phyloP scores from a whole-genome alignment of 2,797 vertebrate genomes.

The Spondyliosoma cantharus region DNA sequence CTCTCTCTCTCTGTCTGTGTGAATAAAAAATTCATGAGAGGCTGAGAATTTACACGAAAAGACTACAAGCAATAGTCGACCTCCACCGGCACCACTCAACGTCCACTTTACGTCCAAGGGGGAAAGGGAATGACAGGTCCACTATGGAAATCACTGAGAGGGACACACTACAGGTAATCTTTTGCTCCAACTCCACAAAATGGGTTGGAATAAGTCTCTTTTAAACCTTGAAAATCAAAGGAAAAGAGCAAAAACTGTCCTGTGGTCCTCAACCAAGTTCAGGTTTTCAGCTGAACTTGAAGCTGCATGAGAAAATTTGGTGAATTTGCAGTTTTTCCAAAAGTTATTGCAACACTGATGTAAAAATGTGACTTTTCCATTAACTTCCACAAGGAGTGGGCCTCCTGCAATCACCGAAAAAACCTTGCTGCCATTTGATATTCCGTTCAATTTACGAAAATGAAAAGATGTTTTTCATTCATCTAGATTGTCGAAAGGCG shows the following conservation, averaged over 20 bases:
- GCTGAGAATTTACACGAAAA: conserved; percentile 52
- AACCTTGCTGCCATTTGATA: neutral
- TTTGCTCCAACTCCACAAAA: conserved; percentile 32
- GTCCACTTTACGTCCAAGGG: conserved; percentile 41
- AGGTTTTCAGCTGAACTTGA: neutral
- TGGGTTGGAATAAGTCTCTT: conserved; percentile 26
- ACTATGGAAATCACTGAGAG: conserved; percentile 31
- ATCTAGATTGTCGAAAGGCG: neutral
- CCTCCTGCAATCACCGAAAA: neutral
- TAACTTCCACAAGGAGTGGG: conserved; percentile 7
- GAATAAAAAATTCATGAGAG: conserved; percentile 55
- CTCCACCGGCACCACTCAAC: conserved; percentile 35
- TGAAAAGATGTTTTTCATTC: neutral
- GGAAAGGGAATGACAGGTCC: conserved; percentile 20
- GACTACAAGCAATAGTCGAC: conserved; percentile 42
- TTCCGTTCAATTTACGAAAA: neutral
- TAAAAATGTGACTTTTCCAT: conserved; percentile 16
- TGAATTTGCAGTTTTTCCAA: conserved; percentile 9
- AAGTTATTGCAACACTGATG: conserved; percentile 9
- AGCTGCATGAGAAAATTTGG: conserved; percentile 12
- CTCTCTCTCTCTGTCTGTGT: conserved; percentile 12
- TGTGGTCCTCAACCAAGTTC: neutral
- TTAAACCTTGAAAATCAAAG: conserved; percentile 45
- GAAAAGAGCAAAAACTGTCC: neutral
- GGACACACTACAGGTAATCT: conserved; percentile 31